phyloP scores from a whole-genome alignment of 1,140 invertebrate genomes.

The Aradophagus sp. region DNA sequence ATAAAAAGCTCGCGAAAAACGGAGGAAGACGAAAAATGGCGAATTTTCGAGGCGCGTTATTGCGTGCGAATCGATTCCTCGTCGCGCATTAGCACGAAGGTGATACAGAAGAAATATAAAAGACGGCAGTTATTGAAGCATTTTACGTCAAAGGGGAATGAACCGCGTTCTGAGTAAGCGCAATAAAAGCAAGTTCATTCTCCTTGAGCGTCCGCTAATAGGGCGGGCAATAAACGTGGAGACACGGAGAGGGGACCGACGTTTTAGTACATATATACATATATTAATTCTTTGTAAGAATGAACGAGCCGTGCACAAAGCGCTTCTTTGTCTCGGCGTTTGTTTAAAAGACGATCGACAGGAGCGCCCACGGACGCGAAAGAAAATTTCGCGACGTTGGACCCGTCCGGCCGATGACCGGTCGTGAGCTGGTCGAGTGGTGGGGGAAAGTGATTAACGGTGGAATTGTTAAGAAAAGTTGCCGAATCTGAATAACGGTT shows the following conservation, averaged over 20 bases:
- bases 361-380: neutral
- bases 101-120: slow-evolving; percentile 58
- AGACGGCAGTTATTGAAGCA: slow-evolving; percentile 56
- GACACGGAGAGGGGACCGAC: too few species aligned
- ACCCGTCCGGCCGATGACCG: too few species aligned
- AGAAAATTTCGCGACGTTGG: neutral
- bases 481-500: too few species aligned
- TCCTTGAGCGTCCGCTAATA: slow-evolving; percentile 60
- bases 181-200: slow-evolving; percentile 61
- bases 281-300: slow-evolving; percentile 30
- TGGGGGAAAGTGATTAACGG: too few species aligned
- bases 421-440: too few species aligned
- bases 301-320: slow-evolving; percentile 29
- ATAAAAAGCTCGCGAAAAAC: too few species aligned
- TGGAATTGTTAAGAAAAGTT: too few species aligned
- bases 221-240: slow-evolving; percentile 46
- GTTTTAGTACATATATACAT: slow-evolving; percentile 48
- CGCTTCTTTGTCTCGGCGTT: slow-evolving; percentile 26
- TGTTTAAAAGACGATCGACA: slow-evolving; percentile 19
- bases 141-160: slow-evolving; percentile 58
- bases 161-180: slow-evolving; percentile 56
- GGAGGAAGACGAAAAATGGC: too few species aligned
- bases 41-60: slow-evolving; percentile 42
- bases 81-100: slow-evolving; percentile 48
- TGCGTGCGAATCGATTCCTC: slow-evolving; percentile 51